A percentile compares a stretch with the other conserved stretches of the same genome.
phyloP scores from a whole-genome alignment of 23 tunicate genomes.

The Phallusia fumigata region DNA sequence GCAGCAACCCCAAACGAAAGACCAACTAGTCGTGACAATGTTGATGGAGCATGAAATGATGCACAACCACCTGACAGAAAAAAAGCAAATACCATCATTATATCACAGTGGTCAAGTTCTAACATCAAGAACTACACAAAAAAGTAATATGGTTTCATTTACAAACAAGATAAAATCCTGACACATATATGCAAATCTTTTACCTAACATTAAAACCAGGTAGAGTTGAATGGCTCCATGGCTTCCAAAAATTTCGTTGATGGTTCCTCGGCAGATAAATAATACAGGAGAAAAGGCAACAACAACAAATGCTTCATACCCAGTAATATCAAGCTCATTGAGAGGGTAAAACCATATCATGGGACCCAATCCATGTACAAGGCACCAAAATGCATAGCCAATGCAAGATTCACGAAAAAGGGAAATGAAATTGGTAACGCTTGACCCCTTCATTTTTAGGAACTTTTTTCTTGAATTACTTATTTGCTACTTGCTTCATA shows the following conservation, averaged over 20 bases:
- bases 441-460: background rate
- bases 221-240: constrained; percentile 10
- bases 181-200: background rate
- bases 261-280: constrained; percentile 18
- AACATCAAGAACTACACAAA: too few species aligned
- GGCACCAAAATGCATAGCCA: constrained; percentile 50
- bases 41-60: constrained; percentile 53
- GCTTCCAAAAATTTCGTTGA: constrained; percentile 4
- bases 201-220: constrained; percentile 46
- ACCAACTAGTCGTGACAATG: constrained; percentile 40
- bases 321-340: constrained; percentile 64
- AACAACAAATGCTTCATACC: constrained; percentile 56
- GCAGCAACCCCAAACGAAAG: constrained; percentile 61
- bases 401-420: constrained; percentile 31
- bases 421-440: background rate
- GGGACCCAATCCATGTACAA: constrained; percentile 58
- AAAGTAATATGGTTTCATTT: too few species aligned
- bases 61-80: constrained; percentile 44
- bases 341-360: constrained; percentile 83
- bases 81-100: background rate
- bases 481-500: constrained; percentile 37
- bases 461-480: constrained; percentile 7
- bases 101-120: too few species aligned
- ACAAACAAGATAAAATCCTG: background rate
- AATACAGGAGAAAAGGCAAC: constrained; percentile 48